Evolutionary conservation across 2,797 vertebrate genomes (phyloP).

Genomic region (Nannoperca australis): DNA sequence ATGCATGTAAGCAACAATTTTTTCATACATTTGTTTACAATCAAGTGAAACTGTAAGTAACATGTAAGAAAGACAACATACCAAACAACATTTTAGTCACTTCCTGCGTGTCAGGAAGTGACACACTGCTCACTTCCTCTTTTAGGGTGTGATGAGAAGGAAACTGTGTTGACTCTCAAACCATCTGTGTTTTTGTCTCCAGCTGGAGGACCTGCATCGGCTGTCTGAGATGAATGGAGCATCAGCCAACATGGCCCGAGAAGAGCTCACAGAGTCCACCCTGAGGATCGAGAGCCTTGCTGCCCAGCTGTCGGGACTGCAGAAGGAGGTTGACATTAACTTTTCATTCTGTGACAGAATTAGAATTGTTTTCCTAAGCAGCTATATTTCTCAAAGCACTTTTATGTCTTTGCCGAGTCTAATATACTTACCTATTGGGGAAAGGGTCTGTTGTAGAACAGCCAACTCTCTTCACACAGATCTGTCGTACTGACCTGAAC

Average conservation of each 20-base stretch:
- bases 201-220: conserved; percentile 91
- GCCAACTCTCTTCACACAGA: no score
- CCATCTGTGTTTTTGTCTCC: conserved; percentile 39
- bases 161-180: background rate
- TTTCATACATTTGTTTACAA: no score
- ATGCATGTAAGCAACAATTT: background rate
- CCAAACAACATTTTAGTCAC: background rate
- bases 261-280: conserved; percentile 90
- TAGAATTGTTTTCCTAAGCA: background rate
- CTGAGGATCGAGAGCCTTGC: conserved; percentile 88
- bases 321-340: conserved; percentile 87
- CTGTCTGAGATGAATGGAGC: conserved; percentile 89
- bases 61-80: background rate
- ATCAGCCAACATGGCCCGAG: conserved; percentile 85
- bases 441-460: no score
- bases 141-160: conserved; percentile 9
- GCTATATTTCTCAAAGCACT: background rate
- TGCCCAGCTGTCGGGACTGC: conserved; percentile 86
- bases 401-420: background rate
- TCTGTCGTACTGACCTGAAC: no score
- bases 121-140: conserved; percentile 54
- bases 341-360: background rate
- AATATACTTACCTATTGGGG: background rate
- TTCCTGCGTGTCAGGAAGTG: conserved; percentile 71
- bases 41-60: background rate